Evolutionary conservation across 35 echinoderm and acorn worm species (phyloP), one percentile per base, ranked within the genome.

Genomic region (Eucidaris tribuloides): DNA sequence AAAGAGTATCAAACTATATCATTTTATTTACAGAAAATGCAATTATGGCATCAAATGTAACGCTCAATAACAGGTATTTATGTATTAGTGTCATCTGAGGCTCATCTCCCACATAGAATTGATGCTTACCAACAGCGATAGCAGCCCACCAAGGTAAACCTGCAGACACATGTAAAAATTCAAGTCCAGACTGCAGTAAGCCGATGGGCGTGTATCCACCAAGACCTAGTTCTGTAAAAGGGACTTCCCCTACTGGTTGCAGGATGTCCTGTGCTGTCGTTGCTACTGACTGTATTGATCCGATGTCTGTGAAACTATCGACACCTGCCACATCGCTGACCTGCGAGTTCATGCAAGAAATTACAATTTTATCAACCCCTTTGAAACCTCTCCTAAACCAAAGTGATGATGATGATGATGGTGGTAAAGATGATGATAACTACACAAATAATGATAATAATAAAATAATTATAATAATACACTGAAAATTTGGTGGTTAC

Each of bases 71-170:
- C 11, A n/a, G 13, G 13, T 55, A n/a, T 64, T 7, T 64, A 22
- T 5, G 24, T n/a, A n/a, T n/a, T n/a, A n/a, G n/a, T n/a, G n/a
- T n/a, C n/a, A n/a, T n/a, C n/a, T n/a, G n/a, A n/a, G n/a, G n/a
- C n/a, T n/a, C n/a, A n/a, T n/a, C n/a, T n/a, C n/a, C n/a, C n/a
- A n/a, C n/a, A n/a, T n/a, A n/a, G n/a, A n/a, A n/a, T n/a, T n/a
- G n/a, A 18, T 65, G 34, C 72, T 54, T 60, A 99, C 96, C 96
- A 48, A 79, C 58, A 36, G 82, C 76, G 48, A 99, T 93, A 22
- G 90, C 70, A 55, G 62, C 96, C 96, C 96, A 99, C 96, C 96
- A 99, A 20, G 96, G 96, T 61, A 99, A 62, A 32, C 90, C 90
- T 22, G 78, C 90, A 81, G 86, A 77, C 42, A 99, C 64, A 52